Evolutionary conservation across 2,113 vertebrate genomes (phyloP).

Genomic region (Cavia porcellus): DNA sequence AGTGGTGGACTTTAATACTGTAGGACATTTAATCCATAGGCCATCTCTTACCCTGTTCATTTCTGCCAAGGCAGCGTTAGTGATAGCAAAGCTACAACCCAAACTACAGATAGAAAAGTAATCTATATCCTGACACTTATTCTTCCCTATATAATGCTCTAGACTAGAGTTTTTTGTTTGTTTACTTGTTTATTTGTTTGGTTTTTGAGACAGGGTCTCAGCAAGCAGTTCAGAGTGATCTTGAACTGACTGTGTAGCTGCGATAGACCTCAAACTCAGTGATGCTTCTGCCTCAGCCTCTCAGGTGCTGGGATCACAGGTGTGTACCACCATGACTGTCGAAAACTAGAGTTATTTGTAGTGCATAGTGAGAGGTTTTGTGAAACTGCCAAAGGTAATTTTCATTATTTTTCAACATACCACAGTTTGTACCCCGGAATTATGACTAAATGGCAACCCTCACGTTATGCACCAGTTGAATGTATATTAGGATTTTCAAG

Average conservation of each 20-base stretch:
- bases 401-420: neutral
- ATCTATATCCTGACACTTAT: neutral
- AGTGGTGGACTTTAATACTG: neutral
- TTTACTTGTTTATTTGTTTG: neutral
- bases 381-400: constrained; percentile 18
- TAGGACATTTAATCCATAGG: neutral
- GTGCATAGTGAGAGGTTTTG: neutral
- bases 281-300: neutral
- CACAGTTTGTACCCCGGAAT: neutral
- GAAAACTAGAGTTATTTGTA: neutral
- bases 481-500: neutral
- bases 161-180: neutral
- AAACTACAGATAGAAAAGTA: neutral
- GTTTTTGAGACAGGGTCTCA: neutral
- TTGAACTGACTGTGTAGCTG: neutral
- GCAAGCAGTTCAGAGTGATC: neutral
- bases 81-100: neutral
- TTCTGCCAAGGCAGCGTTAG: neutral
- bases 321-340: neutral
- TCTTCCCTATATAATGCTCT: neutral
- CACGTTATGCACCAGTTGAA: neutral
- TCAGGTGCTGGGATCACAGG: neutral
- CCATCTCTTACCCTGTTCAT: neutral
- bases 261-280: neutral
- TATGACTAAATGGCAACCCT: neutral